phyloP scores from a whole-genome alignment of 2,888 invertebrate species.

The Peribatodes rhomboidaria region DNA sequence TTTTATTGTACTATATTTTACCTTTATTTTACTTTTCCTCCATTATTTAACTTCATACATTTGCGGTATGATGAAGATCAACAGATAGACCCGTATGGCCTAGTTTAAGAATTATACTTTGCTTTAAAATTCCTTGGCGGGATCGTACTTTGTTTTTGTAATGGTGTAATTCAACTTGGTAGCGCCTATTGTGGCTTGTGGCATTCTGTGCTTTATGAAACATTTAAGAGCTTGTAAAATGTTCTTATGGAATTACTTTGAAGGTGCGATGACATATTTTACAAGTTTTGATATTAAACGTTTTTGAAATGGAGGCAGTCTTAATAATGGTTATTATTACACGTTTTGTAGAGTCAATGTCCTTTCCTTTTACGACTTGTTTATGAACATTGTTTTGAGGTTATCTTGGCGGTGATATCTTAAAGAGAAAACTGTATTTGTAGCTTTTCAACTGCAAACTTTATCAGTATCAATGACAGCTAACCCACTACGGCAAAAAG shows the following conservation, averaged over 20 bases:
- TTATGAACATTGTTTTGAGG: no score
- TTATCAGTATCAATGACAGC: no score
- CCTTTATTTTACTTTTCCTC: constrained; percentile 56
- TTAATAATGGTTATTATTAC: neutral
- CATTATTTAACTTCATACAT: constrained; percentile 50
- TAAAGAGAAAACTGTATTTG: no score
- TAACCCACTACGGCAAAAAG: no score
- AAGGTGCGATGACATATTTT: neutral
- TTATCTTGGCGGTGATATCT: no score
- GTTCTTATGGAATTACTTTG: constrained; percentile 17
- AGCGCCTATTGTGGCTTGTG: constrained; percentile 40
- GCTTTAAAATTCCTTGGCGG: constrained; percentile 40
- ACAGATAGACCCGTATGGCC: constrained; percentile 46
- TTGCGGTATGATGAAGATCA: constrained; percentile 43
- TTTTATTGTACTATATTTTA: constrained; percentile 59
- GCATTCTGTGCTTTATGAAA: constrained; percentile 33
- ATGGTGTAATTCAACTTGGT: constrained; percentile 44
- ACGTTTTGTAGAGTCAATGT: neutral
- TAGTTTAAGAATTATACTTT: constrained; percentile 47
- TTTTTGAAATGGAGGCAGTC: neutral
- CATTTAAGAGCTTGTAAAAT: constrained; percentile 23
- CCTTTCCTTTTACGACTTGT: no score
- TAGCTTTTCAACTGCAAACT: no score
- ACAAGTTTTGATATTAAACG: neutral
- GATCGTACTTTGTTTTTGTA: constrained; percentile 43